A percentile compares a stretch with the other conserved stretches of the same genome.
Evolutionary conservation across 2,888 invertebrate species (phyloP).

Genomic region (Latrodectus elegans): DNA sequence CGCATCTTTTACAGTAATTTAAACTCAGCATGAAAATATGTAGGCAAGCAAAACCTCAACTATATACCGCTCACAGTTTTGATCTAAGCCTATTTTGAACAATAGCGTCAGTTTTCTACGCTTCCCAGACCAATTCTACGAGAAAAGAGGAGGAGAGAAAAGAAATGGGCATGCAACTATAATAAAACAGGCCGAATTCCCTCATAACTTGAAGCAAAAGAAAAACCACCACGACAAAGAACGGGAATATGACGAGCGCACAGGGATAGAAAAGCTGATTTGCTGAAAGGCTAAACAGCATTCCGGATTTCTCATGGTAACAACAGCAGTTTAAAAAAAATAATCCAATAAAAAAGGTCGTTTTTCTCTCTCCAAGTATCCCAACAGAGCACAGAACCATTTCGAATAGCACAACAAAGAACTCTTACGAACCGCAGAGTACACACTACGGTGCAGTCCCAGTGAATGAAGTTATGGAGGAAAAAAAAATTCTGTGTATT

Average conservation of each 20-base stretch:
- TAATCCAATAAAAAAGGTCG: not conserved
- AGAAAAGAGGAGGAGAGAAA: no score
- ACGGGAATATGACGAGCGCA: not conserved
- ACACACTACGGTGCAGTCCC: not conserved
- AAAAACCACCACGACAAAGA: not conserved
- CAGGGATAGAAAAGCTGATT: not conserved
- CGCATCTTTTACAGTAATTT: no score
- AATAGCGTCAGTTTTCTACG: no score
- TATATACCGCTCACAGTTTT: no score
- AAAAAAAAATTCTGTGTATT: no score
- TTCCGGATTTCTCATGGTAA: not conserved
- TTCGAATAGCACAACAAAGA: not conserved
- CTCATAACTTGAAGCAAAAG: not conserved
- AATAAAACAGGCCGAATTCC: no score
- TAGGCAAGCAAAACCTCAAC: no score
- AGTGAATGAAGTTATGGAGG: no score
- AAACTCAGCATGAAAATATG: no score
- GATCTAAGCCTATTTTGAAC: no score
- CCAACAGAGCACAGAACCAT: not conserved
- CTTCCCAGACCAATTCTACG: no score
- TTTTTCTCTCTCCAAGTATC: not conserved
- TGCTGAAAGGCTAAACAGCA: not conserved
- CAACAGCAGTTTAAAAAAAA: not conserved
- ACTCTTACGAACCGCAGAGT: not conserved
- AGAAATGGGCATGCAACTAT: no score